Evolutionary conservation across 2,797 vertebrate species (phyloP), one percentile per base, ranked within the genome.

Genomic region (Enoplosus armatus): DNA sequence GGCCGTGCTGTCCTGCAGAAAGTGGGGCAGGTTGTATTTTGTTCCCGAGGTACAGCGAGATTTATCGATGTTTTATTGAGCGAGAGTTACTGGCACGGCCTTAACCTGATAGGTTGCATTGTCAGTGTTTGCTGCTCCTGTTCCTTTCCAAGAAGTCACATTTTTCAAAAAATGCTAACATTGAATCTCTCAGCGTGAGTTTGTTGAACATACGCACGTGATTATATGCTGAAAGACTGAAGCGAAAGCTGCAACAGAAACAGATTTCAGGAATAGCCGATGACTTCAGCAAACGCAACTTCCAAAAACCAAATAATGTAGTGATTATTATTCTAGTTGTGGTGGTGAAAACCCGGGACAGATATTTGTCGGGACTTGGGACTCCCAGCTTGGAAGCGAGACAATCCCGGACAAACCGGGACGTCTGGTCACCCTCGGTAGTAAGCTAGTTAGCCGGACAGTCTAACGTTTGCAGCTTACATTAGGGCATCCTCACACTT

Each of bases 31-130:
- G 29, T 67, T 53, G 56, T 54, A 37, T 80, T 85, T 71, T 79
- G 20, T 81, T 88, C 75, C 75, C 29, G 39, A 56, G 58, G 45
- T 72, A 75, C 65, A 78, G 68, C 1, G 14, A 74, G 37, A 84
- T 85, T 83, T 84, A 88, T 93, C 72, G 53, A 92, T 90, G 85
- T 22, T 43, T 79, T 91, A 94, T 93, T 84, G 93, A 94, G 85
- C 78, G 27, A 48, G 63, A 85, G 8, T 87, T 91, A 87, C 86
- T 24, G 79, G 77, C 83, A 89, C 27, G 53, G 79, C 64, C 77
- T 79, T 65, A 83, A 89, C 84, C 71, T 80, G 77, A 87, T 80
- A 77, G 68, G 62, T 22, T 45, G n/a, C 43, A 33, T n/a, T 12
- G 53, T 53, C 75, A 20, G n/a, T 51, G 27, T 61, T 43, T 74